phyloP scores from a whole-genome alignment of 2,888 invertebrate genomes.

The Actias luna region DNA sequence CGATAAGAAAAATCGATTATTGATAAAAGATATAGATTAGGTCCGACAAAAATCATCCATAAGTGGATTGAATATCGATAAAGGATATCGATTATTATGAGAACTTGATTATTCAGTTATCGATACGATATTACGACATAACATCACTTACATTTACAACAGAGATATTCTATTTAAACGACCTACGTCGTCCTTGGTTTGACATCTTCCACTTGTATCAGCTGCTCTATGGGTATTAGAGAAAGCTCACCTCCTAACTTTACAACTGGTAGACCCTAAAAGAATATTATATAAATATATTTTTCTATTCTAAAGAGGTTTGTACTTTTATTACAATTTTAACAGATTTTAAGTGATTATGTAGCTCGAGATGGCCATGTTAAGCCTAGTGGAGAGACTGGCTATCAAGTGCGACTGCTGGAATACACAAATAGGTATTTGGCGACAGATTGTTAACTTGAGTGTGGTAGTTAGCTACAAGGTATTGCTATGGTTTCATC shows the following conservation, averaged over 20 bases:
- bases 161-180: neutral
- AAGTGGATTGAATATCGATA: neutral
- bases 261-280: constrained; percentile 83
- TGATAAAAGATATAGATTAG: neutral
- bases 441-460: too few species aligned
- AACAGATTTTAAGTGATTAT: too few species aligned
- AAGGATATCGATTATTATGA: neutral
- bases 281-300: constrained; percentile 13
- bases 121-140: constrained; percentile 7
- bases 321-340: too few species aligned
- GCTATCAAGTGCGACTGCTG: too few species aligned
- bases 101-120: constrained; percentile 15
- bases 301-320: too few species aligned
- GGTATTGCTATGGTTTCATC: too few species aligned
- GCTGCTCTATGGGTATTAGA: constrained; percentile 91
- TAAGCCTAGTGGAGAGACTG: too few species aligned
- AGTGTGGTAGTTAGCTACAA: too few species aligned
- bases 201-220: constrained; percentile 87
- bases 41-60: too few species aligned
- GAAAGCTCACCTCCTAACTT: constrained; percentile 91
- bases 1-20: neutral
- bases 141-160: neutral
- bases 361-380: too few species aligned
- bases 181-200: constrained; percentile 56
- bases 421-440: too few species aligned